phyloP scores from a whole-genome alignment of 2,888 invertebrate species.

The Rhingia campestris region DNA sequence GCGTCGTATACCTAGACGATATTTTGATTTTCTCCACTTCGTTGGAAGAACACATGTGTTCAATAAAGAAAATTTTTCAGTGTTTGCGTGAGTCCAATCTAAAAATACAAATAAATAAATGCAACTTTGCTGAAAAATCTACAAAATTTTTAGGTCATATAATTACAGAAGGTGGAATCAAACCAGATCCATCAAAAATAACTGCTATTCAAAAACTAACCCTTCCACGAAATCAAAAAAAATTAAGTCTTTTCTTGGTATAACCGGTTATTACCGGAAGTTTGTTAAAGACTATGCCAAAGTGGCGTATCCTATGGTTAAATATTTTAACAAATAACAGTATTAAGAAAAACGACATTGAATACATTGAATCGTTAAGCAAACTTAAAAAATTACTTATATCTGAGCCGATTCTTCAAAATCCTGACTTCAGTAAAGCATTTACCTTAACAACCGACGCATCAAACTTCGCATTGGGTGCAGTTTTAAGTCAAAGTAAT shows the following conservation, averaged over 20 bases:
- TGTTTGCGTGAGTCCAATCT: too few species aligned
- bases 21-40: slow-evolving; percentile 74
- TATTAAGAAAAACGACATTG: slow-evolving; percentile 34
- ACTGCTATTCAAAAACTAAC: too few species aligned
- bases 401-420: slow-evolving; percentile 47
- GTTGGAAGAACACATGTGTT: slow-evolving; percentile 76
- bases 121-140: too few species aligned
- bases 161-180: too few species aligned
- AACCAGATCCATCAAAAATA: too few species aligned
- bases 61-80: slow-evolving; percentile 72
- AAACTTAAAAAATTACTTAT: slow-evolving; percentile 40
- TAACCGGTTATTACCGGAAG: too few species aligned
- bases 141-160: too few species aligned
- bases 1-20: slow-evolving; percentile 78
- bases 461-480: not conserved
- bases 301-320: slow-evolving; percentile 44
- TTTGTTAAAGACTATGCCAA: slow-evolving; percentile 69
- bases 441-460: slow-evolving; percentile 61
- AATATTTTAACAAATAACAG: slow-evolving; percentile 37
- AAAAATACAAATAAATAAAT: too few species aligned
- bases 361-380: slow-evolving; percentile 27
- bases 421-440: slow-evolving; percentile 63
- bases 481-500: slow-evolving; percentile 31
- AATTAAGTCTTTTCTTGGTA: too few species aligned
- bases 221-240: too few species aligned